Percentiles rank a stretch among this genome's conserved stretches.
phyloP scores from a whole-genome alignment of 2,797 vertebrate species.

The Amphiprion clarkii region DNA sequence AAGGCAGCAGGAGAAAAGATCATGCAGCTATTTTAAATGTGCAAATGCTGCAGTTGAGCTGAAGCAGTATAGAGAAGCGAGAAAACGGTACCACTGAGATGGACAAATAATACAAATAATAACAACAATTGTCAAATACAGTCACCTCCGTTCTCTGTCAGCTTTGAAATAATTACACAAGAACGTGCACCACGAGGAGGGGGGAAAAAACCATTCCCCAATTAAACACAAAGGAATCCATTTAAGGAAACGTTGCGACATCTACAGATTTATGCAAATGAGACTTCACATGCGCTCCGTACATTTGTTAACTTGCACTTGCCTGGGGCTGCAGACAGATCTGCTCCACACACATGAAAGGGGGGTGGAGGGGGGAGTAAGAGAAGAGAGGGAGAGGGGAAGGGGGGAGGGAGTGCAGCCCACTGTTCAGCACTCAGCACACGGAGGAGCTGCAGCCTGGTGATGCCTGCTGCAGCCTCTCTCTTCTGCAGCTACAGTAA shows the following conservation, averaged over 20 bases:
- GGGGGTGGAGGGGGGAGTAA: neutral
- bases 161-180: slow-evolving; percentile 43
- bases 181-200: slow-evolving; percentile 5
- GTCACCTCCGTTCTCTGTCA: slow-evolving; percentile 16
- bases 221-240: slow-evolving; percentile 85
- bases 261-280: slow-evolving; percentile 87
- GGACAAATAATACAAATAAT: slow-evolving; percentile 43
- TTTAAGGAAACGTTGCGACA: slow-evolving; percentile 81
- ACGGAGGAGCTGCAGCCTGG: slow-evolving; percentile 79
- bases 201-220: slow-evolving; percentile 53
- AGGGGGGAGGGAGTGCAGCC: slow-evolving; percentile 47
- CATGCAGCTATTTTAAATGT: slow-evolving; percentile 1
- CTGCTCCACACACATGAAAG: slow-evolving; percentile 81
- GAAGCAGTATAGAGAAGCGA: neutral
- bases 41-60: neutral
- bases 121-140: slow-evolving; percentile 31
- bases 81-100: slow-evolving; percentile 13
- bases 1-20: slow-evolving; percentile 12
- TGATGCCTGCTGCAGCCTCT: slow-evolving; percentile 76
- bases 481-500: slow-evolving; percentile 79
- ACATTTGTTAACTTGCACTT: slow-evolving; percentile 88
- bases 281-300: slow-evolving; percentile 82
- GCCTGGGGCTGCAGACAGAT: slow-evolving; percentile 87
- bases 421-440: slow-evolving; percentile 86
- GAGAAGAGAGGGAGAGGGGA: neutral